phyloP scores from a whole-genome alignment of 2,113 vertebrate genomes.

The Nesospiza acunhae region DNA sequence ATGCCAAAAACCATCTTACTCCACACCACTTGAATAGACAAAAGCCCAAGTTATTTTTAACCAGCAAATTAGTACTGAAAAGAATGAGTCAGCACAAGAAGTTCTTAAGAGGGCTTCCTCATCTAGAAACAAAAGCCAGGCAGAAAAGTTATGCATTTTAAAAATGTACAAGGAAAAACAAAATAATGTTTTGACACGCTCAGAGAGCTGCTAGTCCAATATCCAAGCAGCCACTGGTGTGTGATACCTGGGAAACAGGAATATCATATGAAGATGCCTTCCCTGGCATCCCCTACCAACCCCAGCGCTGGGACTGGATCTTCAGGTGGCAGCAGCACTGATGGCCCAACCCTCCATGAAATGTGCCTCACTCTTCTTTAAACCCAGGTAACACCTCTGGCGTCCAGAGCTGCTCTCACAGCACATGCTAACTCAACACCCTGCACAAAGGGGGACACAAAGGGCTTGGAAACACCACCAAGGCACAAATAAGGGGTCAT shows the following conservation, averaged over 20 bases:
- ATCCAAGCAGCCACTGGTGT: neutral
- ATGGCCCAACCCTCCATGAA: neutral
- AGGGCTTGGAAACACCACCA: neutral
- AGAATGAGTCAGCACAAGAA: conserved; percentile 23
- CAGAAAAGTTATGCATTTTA: neutral
- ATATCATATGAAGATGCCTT: neutral
- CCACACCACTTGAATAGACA: conserved; percentile 1
- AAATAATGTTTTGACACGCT: neutral
- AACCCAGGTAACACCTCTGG: neutral
- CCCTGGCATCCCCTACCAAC: neutral
- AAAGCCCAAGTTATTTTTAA: conserved; percentile 62
- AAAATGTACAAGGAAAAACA: neutral
- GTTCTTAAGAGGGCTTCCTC: neutral
- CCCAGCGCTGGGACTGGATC: neutral
- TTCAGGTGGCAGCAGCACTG: neutral
- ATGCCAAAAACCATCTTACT: neutral
- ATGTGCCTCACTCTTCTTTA: neutral
- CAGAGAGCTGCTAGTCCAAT: neutral
- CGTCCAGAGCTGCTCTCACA: neutral
- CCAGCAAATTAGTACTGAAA: conserved; percentile 46
- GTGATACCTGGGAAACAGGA: neutral
- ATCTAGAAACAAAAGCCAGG: neutral
- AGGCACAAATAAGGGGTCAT: neutral
- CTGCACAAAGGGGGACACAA: neutral
- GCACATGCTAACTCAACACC: neutral